These are phyloP conservation scores for Elaphurus davidianus DNA, from an alignment of 2,113 vertebrate genomes.

Conservation along the genomic window DNA sequence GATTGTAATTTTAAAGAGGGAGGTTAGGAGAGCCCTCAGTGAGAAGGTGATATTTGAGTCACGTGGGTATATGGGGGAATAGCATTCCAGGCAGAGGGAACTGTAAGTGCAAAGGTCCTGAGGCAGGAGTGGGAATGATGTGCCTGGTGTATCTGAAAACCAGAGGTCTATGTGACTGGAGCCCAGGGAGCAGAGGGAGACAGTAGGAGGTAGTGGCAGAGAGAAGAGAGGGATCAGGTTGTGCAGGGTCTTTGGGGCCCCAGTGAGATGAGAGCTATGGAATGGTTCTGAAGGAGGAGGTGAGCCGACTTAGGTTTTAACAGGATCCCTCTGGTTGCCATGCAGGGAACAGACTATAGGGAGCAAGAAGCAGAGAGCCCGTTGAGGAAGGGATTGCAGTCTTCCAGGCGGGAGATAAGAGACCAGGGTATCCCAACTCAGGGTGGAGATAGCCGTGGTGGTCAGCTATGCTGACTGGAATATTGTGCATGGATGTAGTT, in stretches of 20 bases:
- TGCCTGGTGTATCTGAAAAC: neutral
- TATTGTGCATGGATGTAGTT: neutral
- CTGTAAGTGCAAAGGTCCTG: neutral
- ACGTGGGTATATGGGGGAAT: too few relatives aligned
- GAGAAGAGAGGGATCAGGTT: neutral
- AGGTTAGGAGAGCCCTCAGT: neutral
- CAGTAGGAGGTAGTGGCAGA: neutral
- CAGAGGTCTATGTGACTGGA: neutral
- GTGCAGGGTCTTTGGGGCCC: neutral
- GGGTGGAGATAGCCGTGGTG: neutral
- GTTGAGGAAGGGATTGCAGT: neutral
- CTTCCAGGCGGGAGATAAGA: neutral
- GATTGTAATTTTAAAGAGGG: neutral
- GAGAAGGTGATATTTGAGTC: neutral
- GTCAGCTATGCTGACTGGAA: neutral
- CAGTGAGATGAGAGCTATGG: neutral
- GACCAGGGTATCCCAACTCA: neutral
- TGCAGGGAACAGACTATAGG: neutral
- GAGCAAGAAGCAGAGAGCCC: neutral
- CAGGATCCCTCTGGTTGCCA: neutral
- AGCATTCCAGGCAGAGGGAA: neutral
- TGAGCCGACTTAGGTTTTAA: neutral
- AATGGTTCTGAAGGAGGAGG: neutral
- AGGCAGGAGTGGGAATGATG: neutral
- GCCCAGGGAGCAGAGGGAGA: neutral